Percentiles rank a stretch among this genome's conserved stretches.
Conservation (phyloP, 2,113 vertebrate species). For the Catharus fuscescens region DNA sequence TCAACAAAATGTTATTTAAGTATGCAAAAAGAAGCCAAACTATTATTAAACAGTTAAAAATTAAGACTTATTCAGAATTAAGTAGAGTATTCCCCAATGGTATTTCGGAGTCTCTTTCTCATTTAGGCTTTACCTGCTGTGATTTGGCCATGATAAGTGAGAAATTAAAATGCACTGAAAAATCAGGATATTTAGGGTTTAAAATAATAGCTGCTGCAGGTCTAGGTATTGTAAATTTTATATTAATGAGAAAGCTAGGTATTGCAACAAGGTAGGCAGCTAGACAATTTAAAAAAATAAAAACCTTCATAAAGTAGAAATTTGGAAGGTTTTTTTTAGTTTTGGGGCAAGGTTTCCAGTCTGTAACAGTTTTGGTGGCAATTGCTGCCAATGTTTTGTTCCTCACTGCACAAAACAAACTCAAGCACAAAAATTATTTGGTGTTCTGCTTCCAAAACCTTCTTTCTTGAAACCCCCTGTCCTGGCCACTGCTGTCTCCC, state of each 20-base stretch:
- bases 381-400: background rate
- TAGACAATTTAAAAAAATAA: background rate
- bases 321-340: fast-evolving
- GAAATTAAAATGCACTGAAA: background rate
- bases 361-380: background rate
- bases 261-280: background rate
- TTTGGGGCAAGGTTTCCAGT: background rate
- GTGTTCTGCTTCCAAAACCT: background rate
- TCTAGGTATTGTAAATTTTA: background rate
- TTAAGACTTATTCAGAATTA: background rate
- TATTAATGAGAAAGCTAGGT: background rate
- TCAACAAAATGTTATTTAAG: background rate
- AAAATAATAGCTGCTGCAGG: background rate
- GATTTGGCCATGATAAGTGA: background rate
- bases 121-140: background rate
- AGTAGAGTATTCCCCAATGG: background rate
- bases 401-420: background rate
- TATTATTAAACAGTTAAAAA: background rate
- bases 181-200: background rate
- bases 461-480: background rate
- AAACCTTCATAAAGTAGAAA: background rate
- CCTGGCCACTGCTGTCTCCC: background rate
- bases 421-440: background rate
- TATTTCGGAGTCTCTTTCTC: background rate
- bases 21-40: background rate